Conservation (phyloP, 1,140 invertebrate species). For the Drosophila sp. region DNA sequence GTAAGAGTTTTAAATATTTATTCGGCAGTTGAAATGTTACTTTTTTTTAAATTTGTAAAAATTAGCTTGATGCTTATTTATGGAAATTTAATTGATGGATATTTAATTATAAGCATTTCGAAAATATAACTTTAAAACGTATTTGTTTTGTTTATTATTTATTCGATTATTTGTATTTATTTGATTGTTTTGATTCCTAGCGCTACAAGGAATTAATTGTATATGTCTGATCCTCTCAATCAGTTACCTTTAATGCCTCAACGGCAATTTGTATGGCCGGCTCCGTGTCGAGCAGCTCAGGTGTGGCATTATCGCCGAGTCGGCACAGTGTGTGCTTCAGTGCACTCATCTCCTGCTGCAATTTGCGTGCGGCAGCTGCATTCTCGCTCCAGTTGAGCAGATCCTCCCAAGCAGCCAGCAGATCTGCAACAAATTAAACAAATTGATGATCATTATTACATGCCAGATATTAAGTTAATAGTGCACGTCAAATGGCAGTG, state of each 20-base stretch:
- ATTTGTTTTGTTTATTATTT: too few species aligned
- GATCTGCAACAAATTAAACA: conserved; percentile 59
- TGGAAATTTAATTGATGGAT: too few species aligned
- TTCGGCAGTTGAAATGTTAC: too few species aligned
- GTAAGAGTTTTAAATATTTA: too few species aligned
- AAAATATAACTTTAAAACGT: too few species aligned
- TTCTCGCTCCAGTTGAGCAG: conserved; percentile 84
- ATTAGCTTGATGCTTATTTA: too few species aligned
- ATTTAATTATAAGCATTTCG: too few species aligned
- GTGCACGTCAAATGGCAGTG: conserved; percentile 38
- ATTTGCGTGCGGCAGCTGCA: conserved; percentile 75
- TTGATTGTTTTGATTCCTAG: too few species aligned
- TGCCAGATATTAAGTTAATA: conserved; percentile 55
- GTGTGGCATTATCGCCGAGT: conserved; percentile 67
- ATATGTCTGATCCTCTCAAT: too few species aligned
- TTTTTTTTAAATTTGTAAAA: too few species aligned
- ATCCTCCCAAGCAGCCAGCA: conserved; percentile 82
- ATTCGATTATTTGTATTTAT: too few species aligned
- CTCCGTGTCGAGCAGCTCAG: conserved; percentile 80
- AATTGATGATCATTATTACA: neutral
- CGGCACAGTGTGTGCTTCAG: conserved; percentile 71
- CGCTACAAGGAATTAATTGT: neutral
- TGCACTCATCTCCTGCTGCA: conserved; percentile 82
- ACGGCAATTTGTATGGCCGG: conserved; percentile 81
- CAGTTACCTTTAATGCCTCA: conserved; percentile 75